Conservation (phyloP, 1,140 invertebrate genomes). For the Lepidurus packardi region DNA sequence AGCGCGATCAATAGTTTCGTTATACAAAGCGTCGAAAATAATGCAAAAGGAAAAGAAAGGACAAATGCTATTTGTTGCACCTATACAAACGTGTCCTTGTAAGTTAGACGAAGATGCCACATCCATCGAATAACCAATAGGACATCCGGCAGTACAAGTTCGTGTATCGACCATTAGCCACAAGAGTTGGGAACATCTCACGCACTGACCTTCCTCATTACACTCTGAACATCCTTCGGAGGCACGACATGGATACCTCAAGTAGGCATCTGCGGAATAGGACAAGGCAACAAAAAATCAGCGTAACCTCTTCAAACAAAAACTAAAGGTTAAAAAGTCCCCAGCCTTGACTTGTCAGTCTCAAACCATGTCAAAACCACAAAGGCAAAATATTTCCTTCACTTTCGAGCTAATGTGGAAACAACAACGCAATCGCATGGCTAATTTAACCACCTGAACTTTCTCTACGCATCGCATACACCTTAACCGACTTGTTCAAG, state of each 20-base stretch:
- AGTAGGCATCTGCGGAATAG: neutral
- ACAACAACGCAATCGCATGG: neutral
- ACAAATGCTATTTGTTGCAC: neutral
- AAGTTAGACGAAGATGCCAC: neutral
- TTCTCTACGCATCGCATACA: neutral
- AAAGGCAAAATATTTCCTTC: neutral
- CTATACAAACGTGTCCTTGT: constrained; percentile 18
- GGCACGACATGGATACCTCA: neutral
- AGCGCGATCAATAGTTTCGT: too few relatives aligned
- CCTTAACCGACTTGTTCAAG: neutral
- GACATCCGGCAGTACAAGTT: neutral
- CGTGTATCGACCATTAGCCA: constrained; percentile 14
- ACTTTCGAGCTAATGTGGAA: neutral
- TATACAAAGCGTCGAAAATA: too few relatives aligned
- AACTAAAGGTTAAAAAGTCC: neutral
- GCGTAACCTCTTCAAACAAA: neutral
- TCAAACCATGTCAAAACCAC: neutral
- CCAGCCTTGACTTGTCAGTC: neutral
- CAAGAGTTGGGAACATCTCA: neutral
- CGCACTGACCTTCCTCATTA: neutral
- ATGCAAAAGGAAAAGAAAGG: neutral
- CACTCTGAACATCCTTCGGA: neutral
- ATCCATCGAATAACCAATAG: neutral
- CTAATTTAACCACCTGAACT: neutral
- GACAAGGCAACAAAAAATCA: neutral